These are phyloP conservation scores for Tyrophagus putrescentiae DNA, from an alignment of 1,140 invertebrate species.

Conservation along the genomic window DNA sequence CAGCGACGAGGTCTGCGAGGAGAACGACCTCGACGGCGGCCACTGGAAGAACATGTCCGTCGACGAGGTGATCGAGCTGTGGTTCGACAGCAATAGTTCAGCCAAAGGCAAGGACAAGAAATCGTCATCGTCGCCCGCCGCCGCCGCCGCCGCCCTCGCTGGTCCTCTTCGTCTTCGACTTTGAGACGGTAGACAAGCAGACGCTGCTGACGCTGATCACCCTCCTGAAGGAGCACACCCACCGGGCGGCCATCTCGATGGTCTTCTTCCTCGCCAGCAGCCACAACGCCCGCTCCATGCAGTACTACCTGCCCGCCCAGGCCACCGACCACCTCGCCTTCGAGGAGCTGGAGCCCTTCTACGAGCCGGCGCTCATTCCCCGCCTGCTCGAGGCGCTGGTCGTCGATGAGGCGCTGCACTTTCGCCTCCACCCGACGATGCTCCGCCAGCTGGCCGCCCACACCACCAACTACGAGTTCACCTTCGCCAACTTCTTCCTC, in stretches of 20 bases:
- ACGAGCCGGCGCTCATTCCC: neutral
- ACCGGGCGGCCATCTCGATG: neutral
- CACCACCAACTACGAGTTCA: neutral
- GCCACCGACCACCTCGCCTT: neutral
- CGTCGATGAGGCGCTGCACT: neutral
- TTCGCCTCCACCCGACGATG: slow-evolving; percentile 8
- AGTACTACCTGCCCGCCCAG: neutral
- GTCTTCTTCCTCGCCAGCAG: neutral
- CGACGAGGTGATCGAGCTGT: neutral
- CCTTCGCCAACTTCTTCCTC: neutral
- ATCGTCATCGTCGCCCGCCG: neutral
- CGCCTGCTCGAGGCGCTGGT: neutral
- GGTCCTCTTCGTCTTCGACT: neutral
- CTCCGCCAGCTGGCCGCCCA: neutral
- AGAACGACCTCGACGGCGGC: neutral
- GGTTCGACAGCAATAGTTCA: neutral
- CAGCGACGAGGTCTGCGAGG: neutral
- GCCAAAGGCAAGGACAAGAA: neutral
- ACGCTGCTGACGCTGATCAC: neutral
- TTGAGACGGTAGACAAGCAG: slow-evolving; percentile 6
- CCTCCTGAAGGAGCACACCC: neutral
- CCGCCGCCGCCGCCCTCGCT: neutral
- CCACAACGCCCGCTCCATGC: neutral
- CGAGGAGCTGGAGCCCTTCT: neutral
- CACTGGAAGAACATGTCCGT: slow-evolving; percentile 4